Evolutionary conservation across 2,888 invertebrate species (phyloP), one percentile per base, ranked within the genome.

Genomic region (Aethes cnicana): DNA sequence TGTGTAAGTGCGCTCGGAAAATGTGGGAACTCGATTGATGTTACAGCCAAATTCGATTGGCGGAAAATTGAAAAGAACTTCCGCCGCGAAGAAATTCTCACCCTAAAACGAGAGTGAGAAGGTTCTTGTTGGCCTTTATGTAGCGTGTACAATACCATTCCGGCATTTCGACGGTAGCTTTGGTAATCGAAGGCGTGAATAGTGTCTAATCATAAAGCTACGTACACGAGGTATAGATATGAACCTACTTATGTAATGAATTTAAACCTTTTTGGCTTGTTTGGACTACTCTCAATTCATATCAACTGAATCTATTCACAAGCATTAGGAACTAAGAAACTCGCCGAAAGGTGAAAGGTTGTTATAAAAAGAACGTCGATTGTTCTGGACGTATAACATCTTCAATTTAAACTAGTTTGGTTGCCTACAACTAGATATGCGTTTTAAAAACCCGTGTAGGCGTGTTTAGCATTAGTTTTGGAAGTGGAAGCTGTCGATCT

Each of bases 11-110:
- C 85, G 77, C 82, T 68, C 82, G 87, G 89, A 84, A 89, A 89
- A 89, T 88, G 89, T 89, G 89, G 89, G 87, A 89, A 89, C 84
- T 84, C 84, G 84, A 89, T 89, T 89, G 88, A 89, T 88, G 88
- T 84, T 84, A 84, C 84, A 80, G 81, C 84, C 81, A 81, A 88
- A 89, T 88, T 86, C 88, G 84, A 87, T 88, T 85, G 81, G 80
- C 77, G 83, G 87, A 83, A 87, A 89, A 89, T 89, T 88, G 88
- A 88, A 89, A 88, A 87, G 82, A 84, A 81, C 61, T 54, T 59
- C 55, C 28, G 44, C 50, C 33, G 35, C 69, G 68, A 57, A 43
- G 67, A 44, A 84, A 68, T 60, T 67, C 70, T 63, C 33, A 63
- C 73, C 67, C 62, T 79, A 68, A 59, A 28, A 0, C 36, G 18